phyloP scores from a whole-genome alignment of 1,140 invertebrate genomes.

The Lucilia sericata region DNA sequence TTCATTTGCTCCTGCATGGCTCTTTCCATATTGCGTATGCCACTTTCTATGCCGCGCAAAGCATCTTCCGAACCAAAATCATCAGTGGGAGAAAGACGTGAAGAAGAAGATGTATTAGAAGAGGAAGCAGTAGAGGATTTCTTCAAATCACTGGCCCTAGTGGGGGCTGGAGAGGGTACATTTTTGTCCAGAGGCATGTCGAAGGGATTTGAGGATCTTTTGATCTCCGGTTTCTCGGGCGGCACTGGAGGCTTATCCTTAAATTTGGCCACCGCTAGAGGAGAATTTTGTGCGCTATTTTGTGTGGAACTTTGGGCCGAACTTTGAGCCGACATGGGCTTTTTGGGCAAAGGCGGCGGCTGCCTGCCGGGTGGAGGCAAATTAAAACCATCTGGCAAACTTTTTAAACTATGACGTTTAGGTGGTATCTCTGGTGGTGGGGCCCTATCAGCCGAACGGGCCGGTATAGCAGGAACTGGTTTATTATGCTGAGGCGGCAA shows the following conservation, averaged over 20 bases:
- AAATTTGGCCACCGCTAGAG: conserved; percentile 57
- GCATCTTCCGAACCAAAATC: conserved; percentile 67
- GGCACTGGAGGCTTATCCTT: conserved; percentile 62
- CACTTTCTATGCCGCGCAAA: conserved; percentile 65
- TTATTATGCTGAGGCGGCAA: conserved; percentile 57
- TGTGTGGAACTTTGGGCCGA: conserved; percentile 55
- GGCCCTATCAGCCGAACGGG: conserved; percentile 58
- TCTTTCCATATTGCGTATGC: conserved; percentile 66
- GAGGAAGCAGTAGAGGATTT: conserved; percentile 51
- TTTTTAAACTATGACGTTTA: conserved; percentile 65
- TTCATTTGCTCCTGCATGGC: conserved; percentile 68
- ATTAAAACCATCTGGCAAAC: conserved; percentile 60
- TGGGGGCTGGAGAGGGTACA: conserved; percentile 63
- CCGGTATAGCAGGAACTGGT: conserved; percentile 66
- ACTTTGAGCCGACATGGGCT: conserved; percentile 57
- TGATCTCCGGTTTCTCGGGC: conserved; percentile 56
- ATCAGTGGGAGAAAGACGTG: conserved; percentile 59
- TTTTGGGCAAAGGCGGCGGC: conserved; percentile 64
- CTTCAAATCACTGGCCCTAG: conserved; percentile 60
- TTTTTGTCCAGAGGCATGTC: conserved; percentile 56
- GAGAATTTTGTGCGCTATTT: conserved; percentile 64
- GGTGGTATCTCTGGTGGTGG: conserved; percentile 66
- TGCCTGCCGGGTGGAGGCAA: conserved; percentile 55
- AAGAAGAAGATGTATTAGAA: neutral
- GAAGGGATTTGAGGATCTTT: conserved; percentile 63